Conservation (phyloP, 1,140 invertebrate species). For the Tetramorium simillimum region DNA sequence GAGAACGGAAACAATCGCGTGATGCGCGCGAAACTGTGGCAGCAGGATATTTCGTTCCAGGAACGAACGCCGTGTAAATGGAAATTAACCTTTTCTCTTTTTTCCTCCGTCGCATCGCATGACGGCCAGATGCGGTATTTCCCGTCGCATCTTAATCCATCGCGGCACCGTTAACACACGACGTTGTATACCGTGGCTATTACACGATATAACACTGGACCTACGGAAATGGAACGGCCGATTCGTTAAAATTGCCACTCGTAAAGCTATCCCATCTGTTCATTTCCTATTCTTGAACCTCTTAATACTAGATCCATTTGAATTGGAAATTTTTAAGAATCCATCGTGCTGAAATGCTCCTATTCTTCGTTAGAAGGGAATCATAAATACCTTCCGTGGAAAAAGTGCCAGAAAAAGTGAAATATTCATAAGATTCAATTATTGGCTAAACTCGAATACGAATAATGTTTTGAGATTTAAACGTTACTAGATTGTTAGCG, state of each 20-base stretch:
- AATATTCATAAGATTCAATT: not conserved
- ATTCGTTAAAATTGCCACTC: slow-evolving; percentile 11
- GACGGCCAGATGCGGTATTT: slow-evolving; percentile 40
- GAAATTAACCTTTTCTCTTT: slow-evolving; percentile 42
- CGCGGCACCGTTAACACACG: slow-evolving; percentile 9
- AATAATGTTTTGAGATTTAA: not conserved
- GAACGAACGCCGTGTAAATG: slow-evolving; percentile 49
- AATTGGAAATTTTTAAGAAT: not conserved
- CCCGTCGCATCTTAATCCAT: slow-evolving; percentile 51
- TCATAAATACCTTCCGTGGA: not conserved
- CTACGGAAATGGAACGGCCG: not conserved
- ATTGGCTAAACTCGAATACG: not conserved
- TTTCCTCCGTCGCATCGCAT: slow-evolving; percentile 25
- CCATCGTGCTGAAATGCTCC: not conserved
- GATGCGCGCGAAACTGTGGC: slow-evolving; percentile 50
- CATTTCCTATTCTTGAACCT: not conserved
- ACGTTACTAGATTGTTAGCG: not conserved
- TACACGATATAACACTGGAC: not conserved
- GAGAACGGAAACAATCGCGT: slow-evolving; percentile 54
- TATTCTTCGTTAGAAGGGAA: not conserved
- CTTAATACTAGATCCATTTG: not conserved
- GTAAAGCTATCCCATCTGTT: slow-evolving; percentile 23
- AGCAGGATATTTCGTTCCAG: slow-evolving; percentile 40
- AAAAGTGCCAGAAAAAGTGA: not conserved
- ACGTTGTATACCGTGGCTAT: not conserved